phyloP scores from a whole-genome alignment of 2,797 vertebrate genomes.

The Natrix natrix region DNA sequence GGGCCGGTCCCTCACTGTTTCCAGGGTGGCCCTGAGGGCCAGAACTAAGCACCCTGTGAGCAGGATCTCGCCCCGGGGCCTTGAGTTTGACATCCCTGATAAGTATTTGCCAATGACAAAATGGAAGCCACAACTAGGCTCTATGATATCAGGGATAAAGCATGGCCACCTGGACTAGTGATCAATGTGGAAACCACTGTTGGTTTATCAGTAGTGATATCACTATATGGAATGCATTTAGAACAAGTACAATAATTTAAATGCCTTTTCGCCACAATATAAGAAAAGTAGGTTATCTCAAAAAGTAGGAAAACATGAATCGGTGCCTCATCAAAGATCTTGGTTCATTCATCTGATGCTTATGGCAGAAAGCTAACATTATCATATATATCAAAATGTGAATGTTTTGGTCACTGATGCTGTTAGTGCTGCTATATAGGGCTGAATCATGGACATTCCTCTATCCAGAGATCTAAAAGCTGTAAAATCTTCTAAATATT shows the following conservation, averaged over 20 bases:
- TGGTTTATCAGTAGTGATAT: background rate
- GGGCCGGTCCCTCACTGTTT: too few species aligned
- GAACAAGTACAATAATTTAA: background rate
- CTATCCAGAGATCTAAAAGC: background rate
- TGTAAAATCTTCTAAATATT: background rate
- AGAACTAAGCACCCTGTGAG: too few species aligned
- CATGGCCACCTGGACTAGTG: background rate
- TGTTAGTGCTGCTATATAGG: background rate
- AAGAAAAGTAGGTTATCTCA: background rate
- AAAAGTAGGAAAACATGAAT: background rate
- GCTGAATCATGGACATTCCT: background rate
- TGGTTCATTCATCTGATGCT: background rate
- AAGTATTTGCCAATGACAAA: background rate
- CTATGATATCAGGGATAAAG: background rate
- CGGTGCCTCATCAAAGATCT: background rate
- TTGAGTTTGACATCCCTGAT: too few species aligned
- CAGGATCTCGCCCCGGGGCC: too few species aligned
- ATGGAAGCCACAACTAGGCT: background rate
- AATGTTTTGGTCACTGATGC: background rate
- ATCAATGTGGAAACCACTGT: background rate
- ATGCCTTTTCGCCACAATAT: background rate
- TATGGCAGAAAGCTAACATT: background rate
- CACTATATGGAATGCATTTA: background rate
- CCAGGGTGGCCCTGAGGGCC: too few species aligned
- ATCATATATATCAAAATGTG: background rate